phyloP scores from a whole-genome alignment of 2,888 invertebrate species.

The Nesidiocoris tenuis region DNA sequence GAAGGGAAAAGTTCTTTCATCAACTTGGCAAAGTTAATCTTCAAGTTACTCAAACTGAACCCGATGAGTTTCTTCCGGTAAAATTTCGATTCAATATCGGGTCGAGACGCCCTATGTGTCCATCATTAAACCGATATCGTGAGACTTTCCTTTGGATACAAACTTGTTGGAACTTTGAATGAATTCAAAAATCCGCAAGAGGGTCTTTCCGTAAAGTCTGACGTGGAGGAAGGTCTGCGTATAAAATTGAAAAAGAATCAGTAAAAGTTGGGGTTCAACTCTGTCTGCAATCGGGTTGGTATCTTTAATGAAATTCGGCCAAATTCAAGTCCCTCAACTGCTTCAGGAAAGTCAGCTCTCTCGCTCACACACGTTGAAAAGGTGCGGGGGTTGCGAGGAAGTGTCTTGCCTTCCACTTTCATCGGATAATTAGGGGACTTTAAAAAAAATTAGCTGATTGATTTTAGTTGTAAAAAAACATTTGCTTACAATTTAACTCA shows the following conservation, averaged over 20 bases:
- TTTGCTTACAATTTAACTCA: too few relatives aligned
- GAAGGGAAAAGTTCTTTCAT: too few relatives aligned
- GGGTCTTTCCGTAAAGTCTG: neutral
- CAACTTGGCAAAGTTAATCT: too few relatives aligned
- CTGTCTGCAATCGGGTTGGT: neutral
- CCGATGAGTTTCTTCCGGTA: neutral
- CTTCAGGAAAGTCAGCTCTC: too few relatives aligned
- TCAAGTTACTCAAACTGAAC: neutral
- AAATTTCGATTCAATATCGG: neutral
- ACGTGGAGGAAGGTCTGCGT: neutral
- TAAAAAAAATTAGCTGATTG: too few relatives aligned
- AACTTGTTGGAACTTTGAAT: neutral
- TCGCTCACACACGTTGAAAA: too few relatives aligned
- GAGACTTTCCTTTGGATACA: neutral
- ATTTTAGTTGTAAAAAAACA: too few relatives aligned
- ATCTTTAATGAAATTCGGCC: neutral
- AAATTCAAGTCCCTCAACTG: too few relatives aligned
- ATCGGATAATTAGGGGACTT: too few relatives aligned
- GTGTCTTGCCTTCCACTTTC: too few relatives aligned
- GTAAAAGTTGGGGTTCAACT: neutral
- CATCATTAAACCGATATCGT: neutral
- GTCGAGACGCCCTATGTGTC: neutral
- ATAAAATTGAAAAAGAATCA: neutral
- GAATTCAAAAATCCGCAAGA: neutral
- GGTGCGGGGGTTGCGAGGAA: too few relatives aligned